Base-by-base conservation (phyloP, 2,797 vertebrate genomes). In the Loriculus beryllinus region DNA sequence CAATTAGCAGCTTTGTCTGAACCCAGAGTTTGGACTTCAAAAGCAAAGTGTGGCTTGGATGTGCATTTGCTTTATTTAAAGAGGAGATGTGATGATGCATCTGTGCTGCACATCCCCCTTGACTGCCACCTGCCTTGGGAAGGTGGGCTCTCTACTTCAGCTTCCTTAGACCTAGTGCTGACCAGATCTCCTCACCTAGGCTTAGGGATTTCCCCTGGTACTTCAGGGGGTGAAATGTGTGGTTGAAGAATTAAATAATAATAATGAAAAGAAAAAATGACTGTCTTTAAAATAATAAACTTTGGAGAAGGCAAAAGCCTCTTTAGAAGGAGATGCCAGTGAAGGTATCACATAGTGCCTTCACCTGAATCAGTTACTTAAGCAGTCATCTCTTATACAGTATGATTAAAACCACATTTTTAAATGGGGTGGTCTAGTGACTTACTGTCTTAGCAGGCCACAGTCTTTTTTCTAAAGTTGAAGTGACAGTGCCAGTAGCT, bases 361-460 rank as follows among this genome's bases (percentile, higher is more conserved):
- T 70, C 31, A 7, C 1, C 3, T 6, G 28, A 35, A 1, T 64
- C 59, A 29, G 35, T 49, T 72, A 43, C 33, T 70, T 8, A 49
- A 47, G 17, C 33, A 16, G 40, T 68, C 6, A 23, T 67, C 31
- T 77, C 19, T 59, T 75, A 18, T 0, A 43, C 7, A 29, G 2
- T 67, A 31, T 21, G 4, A 17, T 84, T 74, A 22, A 78, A 83
- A 57, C 3, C 12, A 3, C 19, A 20, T 52, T 89, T 91, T 68
- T 21, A 81, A 74, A 26, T 20, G 5, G 3, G 2, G 0, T 0
- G 11, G 4, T 67, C 52, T 43, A 12, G 4, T n/a, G 7, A 54
- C 71, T 48, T 23, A 11, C 72, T 45, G 21, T n/a, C 23, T 52
- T n/a, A 54, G 12, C 17, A 54, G 35, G 51, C 21, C 77, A 5